Evolutionary conservation across 2,113 vertebrate species (phyloP), one percentile per base, ranked within the genome.

Genomic region (Hydropotes inermis): DNA sequence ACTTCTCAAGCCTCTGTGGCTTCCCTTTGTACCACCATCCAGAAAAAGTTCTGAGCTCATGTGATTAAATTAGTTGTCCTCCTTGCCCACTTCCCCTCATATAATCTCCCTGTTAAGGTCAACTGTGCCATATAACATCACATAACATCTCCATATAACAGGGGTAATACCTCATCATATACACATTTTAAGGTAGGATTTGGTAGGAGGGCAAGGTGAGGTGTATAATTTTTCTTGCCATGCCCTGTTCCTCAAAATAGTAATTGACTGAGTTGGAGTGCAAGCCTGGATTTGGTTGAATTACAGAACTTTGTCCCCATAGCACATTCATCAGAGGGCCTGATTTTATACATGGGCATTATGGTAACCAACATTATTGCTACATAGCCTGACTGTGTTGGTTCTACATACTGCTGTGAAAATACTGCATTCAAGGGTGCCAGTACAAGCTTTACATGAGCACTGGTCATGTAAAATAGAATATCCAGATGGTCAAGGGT

Each of bases 401-500:
- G 39, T 15, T 16, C 12, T 50, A 47, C 21, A 60, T 14, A 60
- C 1, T 43, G 25, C 50, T 55, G 7, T 94, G 33, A 87, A 89
- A 89, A 30, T 39, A 27, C 52, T 60, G 27, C 50, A n/a, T 92
- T 67, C 3, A 23, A 84, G 60, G 33, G 8, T 50, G 94, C 36
- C 39, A 52, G 1, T 1, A 13, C 61, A 87, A 76, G 52, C 45
- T 79, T 79, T n/a, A 6, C 33, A 15, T 50, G 36, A 39, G 50
- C 4, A 8, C 16, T 76, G 19, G 11, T 50, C 45, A 19, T 28
- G 17, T 78, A 10, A 93, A 86, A 70, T 28, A 55, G 15, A 13
- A 83, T 36, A 82, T 54, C 43, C 89, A 74, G 84, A 58, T 96
- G 90, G 90, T 11, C 45, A 84, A 76, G 74, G 55, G 55, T 83